Base-by-base conservation (phyloP, 2,797 vertebrate species). In the Tinamus major region DNA sequence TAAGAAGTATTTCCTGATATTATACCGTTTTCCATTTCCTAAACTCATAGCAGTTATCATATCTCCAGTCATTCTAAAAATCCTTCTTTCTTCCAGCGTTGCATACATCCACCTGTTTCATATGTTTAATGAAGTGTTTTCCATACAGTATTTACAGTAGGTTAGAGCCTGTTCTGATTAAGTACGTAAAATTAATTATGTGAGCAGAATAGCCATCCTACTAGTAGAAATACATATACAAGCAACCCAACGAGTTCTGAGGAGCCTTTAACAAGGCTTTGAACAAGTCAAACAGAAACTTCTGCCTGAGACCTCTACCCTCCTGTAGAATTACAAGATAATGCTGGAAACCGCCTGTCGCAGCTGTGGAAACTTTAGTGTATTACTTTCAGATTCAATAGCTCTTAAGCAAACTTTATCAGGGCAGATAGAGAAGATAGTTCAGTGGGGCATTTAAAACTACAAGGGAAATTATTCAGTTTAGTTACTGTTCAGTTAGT, bases 331-430 rank as follows among this genome's bases (percentile, higher is more conserved):
- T 51, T 70, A 55, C n/a, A 70, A 35, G 16, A 6, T 16, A 44
- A 26, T 37, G 59, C 9, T 62, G 29, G 44, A 49, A 94, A 48
- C 4, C 35, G 23, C 29, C 64, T 81, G 19, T 24, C n/a, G 64
- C 27, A 87, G 0, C 37, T 31, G 7, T n/a, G n/a, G 18, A 37
- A 23, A 6, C 26, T 67, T 77, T 53, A 24, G 6, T 31, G 17
- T 55, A 37, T 2, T 2, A 37, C 0, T 0, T 62, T 46, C 37
- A 53, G 33, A 42, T 26, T 85, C 72, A 55, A 78, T 76, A 65
- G 5, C 4, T 48, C 24, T 81, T 5, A 35, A 9, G 13, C 1
- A 81, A 75, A 58, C 58, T 76, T 86, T 49, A 46, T 0, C 31
- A 7, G 9, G 9, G 7, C 17, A 85, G 51, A 78, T 39, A 55